A percentile compares a stretch with the other conserved stretches of the same genome.
These are phyloP conservation scores for Pyrocephalus nanus DNA, from an alignment of 2,797 vertebrate species.

Conservation along the genomic window DNA sequence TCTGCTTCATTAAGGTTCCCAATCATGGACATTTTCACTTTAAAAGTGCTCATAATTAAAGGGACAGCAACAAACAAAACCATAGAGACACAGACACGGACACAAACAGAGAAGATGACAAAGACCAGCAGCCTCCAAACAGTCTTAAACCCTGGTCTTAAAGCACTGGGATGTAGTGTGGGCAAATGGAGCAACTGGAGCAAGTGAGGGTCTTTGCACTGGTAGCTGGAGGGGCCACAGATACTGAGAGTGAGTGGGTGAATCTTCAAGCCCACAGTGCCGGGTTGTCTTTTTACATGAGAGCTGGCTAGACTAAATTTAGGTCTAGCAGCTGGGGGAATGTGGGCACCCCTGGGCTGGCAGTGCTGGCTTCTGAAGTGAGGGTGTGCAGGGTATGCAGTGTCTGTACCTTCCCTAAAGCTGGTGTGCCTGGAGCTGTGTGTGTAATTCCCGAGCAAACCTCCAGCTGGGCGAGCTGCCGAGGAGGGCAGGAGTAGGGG, in stretches of 20 bases:
- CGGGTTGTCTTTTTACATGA: background rate
- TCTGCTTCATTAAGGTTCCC: background rate
- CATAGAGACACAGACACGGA: background rate
- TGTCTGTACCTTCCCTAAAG: background rate
- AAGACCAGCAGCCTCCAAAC: background rate
- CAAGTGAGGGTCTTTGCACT: background rate
- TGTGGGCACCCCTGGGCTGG: background rate
- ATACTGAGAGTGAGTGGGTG: background rate
- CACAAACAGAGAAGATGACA: background rate
- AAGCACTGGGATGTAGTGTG: background rate
- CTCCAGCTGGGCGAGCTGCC: background rate
- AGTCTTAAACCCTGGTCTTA: background rate
- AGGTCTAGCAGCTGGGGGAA: background rate
- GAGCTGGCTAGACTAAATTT: background rate
- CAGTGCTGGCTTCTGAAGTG: background rate
- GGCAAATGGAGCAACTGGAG: background rate
- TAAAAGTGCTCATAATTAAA: background rate
- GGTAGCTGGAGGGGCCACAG: background rate
- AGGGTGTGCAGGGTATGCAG: background rate
- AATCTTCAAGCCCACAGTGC: background rate
- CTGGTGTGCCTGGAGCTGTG: background rate
- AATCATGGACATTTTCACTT: background rate
- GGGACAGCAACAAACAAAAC: background rate
- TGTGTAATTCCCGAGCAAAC: background rate
- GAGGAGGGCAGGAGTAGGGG: background rate